These are phyloP conservation scores for Hydra vulgaris DNA, from an alignment of 30 jellyfish, hydroid and myxozoan genomes.

Conservation along the genomic window DNA sequence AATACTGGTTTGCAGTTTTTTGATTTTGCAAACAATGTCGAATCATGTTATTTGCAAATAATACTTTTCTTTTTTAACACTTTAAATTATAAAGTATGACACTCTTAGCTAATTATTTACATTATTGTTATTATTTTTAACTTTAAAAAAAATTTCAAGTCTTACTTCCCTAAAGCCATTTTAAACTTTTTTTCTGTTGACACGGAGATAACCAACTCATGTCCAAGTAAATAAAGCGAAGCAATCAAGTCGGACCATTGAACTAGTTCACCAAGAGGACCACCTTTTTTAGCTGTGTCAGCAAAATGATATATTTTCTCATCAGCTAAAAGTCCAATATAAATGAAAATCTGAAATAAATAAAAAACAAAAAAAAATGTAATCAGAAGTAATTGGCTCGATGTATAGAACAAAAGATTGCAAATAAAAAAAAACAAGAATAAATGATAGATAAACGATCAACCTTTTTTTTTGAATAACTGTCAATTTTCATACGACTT, in stretches of 20 bases:
- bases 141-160: constrained; percentile 3
- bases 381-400: background rate
- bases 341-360: constrained; percentile 48
- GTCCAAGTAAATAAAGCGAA: constrained; percentile 73
- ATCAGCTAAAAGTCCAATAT: constrained; percentile 89
- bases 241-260: constrained; percentile 91
- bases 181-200: constrained; percentile 7
- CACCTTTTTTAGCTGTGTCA: constrained; percentile 61
- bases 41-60: too few species aligned
- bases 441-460: too few species aligned
- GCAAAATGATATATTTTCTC: constrained; percentile 70
- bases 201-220: constrained; percentile 52
- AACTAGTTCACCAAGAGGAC: constrained; percentile 94
- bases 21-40: too few species aligned
- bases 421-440: background rate
- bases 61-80: too few species aligned
- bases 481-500: constrained; percentile 26
- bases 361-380: background rate
- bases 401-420: background rate
- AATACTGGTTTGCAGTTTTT: too few species aligned
- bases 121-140: background rate
- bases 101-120: too few species aligned
- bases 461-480: constrained; percentile 56
- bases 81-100: too few species aligned
- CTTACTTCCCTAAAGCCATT: background rate